Evolutionary conservation across 2,888 invertebrate genomes (phyloP).

Genomic region (Oxytorus armatus): DNA sequence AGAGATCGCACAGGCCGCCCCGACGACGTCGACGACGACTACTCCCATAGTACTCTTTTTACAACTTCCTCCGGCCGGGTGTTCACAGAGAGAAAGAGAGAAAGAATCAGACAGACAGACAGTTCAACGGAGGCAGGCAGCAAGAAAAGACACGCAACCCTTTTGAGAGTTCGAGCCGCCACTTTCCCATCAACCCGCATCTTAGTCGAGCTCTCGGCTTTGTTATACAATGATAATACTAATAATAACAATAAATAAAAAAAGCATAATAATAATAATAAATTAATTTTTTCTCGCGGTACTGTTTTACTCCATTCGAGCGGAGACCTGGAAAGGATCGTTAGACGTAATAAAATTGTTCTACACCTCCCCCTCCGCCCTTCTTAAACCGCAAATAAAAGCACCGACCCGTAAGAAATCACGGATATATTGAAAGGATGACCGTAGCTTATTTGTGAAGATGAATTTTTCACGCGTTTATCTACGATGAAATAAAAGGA

Average conservation of each 20-base stretch:
- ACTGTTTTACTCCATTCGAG: constrained; percentile 30
- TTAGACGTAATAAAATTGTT: constrained; percentile 25
- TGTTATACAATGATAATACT: constrained; percentile 17
- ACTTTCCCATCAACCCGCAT: constrained; percentile 53
- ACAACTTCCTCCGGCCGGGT: constrained; percentile 60
- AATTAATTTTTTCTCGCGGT: constrained; percentile 33
- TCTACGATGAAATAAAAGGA: neutral
- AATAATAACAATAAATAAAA: constrained; percentile 7
- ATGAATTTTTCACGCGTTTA: constrained; percentile 17
- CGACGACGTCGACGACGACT: constrained; percentile 34
- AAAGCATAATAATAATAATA: constrained; percentile 12
- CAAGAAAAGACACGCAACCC: constrained; percentile 65
- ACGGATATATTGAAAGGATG: constrained; percentile 3
- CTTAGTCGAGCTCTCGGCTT: constrained; percentile 21
- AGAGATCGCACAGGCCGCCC: constrained; percentile 46
- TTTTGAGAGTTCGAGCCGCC: constrained; percentile 63
- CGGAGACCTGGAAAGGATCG: constrained; percentile 42
- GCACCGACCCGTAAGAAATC: constrained; percentile 7
- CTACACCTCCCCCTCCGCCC: neutral
- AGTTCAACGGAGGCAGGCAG: constrained; percentile 16
- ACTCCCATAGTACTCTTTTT: constrained; percentile 55
- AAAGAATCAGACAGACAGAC: constrained; percentile 38
- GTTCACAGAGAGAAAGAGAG: constrained; percentile 32
- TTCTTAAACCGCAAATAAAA: neutral
- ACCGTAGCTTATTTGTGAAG: constrained; percentile 12